phyloP scores from a whole-genome alignment of 2,113 vertebrate genomes.

The Gallinago jamesoni region DNA sequence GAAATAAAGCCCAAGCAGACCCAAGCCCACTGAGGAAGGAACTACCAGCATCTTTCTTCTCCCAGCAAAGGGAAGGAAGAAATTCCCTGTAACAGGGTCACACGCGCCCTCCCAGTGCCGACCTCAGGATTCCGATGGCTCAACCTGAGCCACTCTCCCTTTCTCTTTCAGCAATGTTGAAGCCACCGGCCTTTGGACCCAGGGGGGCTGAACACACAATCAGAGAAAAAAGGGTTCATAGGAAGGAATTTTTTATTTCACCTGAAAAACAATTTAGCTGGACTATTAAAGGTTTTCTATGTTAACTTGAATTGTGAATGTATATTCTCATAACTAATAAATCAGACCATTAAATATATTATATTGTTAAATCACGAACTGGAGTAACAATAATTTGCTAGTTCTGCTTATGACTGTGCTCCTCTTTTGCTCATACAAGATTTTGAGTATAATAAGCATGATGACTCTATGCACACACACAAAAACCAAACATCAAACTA shows the following conservation, averaged over 20 bases:
- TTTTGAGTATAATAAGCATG: background rate
- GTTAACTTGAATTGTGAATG: background rate
- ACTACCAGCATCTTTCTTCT: background rate
- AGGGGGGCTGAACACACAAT: background rate
- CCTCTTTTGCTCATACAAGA: background rate
- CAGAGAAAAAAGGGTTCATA: background rate
- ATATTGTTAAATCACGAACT: background rate
- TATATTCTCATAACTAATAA: background rate
- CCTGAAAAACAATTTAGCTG: background rate
- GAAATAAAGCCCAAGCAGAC: background rate
- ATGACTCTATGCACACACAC: background rate
- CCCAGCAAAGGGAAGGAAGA: background rate
- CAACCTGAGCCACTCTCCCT: background rate
- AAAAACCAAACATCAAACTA: background rate
- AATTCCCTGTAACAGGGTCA: accelerated
- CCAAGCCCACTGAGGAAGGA: background rate
- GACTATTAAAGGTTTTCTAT: background rate
- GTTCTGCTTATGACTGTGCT: background rate
- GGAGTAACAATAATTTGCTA: background rate
- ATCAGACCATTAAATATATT: background rate
- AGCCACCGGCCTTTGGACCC: background rate
- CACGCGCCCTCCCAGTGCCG: accelerated
- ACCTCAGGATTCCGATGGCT: background rate
- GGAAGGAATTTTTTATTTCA: background rate
- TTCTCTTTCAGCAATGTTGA: background rate